Evolutionary conservation across 1,140 invertebrate genomes (phyloP), one percentile per base, ranked within the genome.

Genomic region (Chlorops oryzae): DNA sequence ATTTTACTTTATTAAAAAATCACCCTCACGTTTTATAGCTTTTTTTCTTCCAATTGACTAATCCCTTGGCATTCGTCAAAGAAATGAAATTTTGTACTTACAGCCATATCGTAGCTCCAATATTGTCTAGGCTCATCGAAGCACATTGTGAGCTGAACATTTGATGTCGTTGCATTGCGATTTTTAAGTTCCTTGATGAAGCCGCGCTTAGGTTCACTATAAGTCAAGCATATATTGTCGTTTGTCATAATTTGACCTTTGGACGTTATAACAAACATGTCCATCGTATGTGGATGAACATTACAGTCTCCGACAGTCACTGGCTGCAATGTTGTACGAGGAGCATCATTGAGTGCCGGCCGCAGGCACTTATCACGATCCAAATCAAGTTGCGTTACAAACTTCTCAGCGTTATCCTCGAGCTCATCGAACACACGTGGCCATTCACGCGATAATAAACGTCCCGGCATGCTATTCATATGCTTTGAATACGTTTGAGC

Each of bases 261-360:
- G 35, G 78, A 74, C 2, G 80, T 82, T 61, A 87, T 82, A 3
- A 90, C 81, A 65, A 89, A 90, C 75, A 87, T 81, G 65, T 90
- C 86, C 55, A 80, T 78, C 13, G 82, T 73, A 41, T 78, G 72
- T 18, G 75, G 61, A 50, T 74, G 70, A 0, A 54, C 66, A 48
- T 45, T 72, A 51, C 58, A 67, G 20, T 75, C 69, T 13, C 78
- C 75, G 0, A 85, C 60, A 9, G 76, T 72, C 0, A 84, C 80
- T 4, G 80, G 74, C 3, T 86, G 60, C 12, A 65, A 40, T 3
- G 69, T 55, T 7, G 63, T 54, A 15, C 63, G 58, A 9, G 56
- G 59, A 15, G 55, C 57, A 44, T 65, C 62, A 15, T 63, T 57
- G n/a, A 59, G 52, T 0, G 58, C 49, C 1, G 62, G 61, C 10